Evolutionary conservation across 2,113 vertebrate genomes (phyloP), one percentile per base, ranked within the genome.

Genomic region (Entomyzon cyanotis): DNA sequence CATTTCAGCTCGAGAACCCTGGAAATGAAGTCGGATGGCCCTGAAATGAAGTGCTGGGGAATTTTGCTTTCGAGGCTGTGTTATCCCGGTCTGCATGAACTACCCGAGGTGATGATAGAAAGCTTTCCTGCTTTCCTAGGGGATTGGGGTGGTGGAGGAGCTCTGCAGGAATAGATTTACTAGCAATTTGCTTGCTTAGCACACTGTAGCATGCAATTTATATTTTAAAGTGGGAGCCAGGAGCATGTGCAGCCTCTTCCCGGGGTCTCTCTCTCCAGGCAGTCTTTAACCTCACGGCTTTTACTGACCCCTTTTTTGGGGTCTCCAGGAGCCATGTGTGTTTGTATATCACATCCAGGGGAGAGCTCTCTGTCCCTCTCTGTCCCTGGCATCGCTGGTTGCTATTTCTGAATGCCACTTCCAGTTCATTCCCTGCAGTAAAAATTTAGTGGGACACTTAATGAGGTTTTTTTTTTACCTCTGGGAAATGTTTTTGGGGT

Each of bases 391-490:
- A 6, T 3, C 60, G 21, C 37, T 49, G 58, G 46, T 63, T 92
- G 55, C 75, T 93, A 7, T 95, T 96, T 95, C 81, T 67, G 80
- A 93, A 67, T 13, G 17, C 46, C 55, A 62, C 67, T 93, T 56
- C 58, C 55, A 39, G 14, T 77, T 75, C 68, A 47, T 95, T 93
- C 71, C 89, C 9, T 5, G 25, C 0, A 5, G 62, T 56, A 42
- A 81, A 33, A 28, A 46, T 44, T 65, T 67, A 70, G 35, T 31
- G 39, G 68, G 20, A 56, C 75, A 75, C 24, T 68, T 90, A 84
- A 93, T 74, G 79, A 86, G 42, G 17, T 33, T 2, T 20, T 70
- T 55, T 46, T 59, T 37, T 76, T n/a, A 47, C 59, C 33, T 55
- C 44, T 44, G 80, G 15, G 19, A 59, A 17, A 39, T 33, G 7